Base-by-base conservation (phyloP, 2,888 invertebrate species). In the Epicampocera succincta region DNA sequence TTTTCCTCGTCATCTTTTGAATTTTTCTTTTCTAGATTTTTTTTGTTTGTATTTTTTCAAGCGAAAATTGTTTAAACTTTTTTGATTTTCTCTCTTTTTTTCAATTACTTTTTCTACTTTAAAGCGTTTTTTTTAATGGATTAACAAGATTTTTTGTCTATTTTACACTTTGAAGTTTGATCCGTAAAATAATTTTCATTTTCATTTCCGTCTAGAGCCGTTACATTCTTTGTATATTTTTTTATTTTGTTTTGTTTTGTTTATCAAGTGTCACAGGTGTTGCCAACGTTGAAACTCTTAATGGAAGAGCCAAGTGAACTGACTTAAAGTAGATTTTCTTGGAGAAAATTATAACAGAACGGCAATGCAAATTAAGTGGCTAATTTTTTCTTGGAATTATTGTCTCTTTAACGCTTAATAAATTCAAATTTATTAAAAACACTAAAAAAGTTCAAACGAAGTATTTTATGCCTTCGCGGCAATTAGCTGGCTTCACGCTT, bases 151-250 rank as follows among this genome's bases (percentile, higher is more conserved):
- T 61, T 69, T 63, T 50, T 61, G 13, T 71, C 71, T 65, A 66
- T 71, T 78, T 82, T 77, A 82, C 82, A 82, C 82, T 82, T 82
- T 82, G 82, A 82, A 82, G 82, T 82, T 82, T 82, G 78, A 82
- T 78, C 82, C 78, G 71, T 82, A 75, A 78, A 82, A 82, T 82
- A 82, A 82, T 82, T 82, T 82, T 74, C 71, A 82, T 82, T 82
- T 82, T 74, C 71, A 71, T 66, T 75, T 78, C 75, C 80, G 69
- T 80, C 65, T 71, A 58, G 50, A 33, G 25, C 4, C 52, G 61
- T 33, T 58, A 58, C 46, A 44, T 48, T 46, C 40, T 38, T 65
- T 40, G 3, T 1, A 5, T 29, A 17, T 58, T 40, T 58, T 56
- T 65, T 56, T 46, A 21, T 63, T n/a, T n/a, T 54, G 8, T 50